These are phyloP conservation scores for Circaetus cinerascens DNA, from an alignment of 2,113 vertebrate species.

Conservation along the genomic window DNA sequence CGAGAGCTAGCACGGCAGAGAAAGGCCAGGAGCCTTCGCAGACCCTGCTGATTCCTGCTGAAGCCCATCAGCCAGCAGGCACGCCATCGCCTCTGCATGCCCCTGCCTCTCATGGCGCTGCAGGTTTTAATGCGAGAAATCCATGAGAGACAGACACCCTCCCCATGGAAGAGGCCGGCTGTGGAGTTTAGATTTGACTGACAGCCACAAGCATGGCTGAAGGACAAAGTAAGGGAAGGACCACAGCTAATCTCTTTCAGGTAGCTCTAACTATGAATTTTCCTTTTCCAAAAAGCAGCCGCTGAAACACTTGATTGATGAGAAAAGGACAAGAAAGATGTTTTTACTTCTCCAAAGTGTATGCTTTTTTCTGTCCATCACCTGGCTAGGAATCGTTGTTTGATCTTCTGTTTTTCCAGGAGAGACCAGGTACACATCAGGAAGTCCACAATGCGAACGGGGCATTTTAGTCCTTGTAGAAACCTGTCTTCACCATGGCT, in stretches of 20 bases:
- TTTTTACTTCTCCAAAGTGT: background rate
- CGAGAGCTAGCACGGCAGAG: background rate
- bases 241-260: background rate
- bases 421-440: background rate
- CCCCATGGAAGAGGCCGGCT: accelerated
- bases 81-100: accelerated
- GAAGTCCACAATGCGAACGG: accelerated
- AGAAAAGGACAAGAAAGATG: background rate
- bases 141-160: background rate
- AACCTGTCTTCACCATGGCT: background rate
- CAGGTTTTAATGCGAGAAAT: background rate
- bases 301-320: background rate
- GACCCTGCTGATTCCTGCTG: background rate
- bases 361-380: background rate
- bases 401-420: background rate
- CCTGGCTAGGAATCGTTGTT: background rate
- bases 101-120: accelerated
- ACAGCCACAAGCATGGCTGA: background rate
- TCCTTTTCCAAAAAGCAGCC: background rate
- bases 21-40: background rate
- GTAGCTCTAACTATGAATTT: background rate
- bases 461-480: background rate
- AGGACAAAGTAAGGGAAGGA: background rate
- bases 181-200: background rate
- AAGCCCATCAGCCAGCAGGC: background rate